A percentile compares a stretch with the other conserved stretches of the same genome.
Evolutionary conservation across 2,888 invertebrate genomes (phyloP).

Genomic region (Didymodactylos carnosus): DNA sequence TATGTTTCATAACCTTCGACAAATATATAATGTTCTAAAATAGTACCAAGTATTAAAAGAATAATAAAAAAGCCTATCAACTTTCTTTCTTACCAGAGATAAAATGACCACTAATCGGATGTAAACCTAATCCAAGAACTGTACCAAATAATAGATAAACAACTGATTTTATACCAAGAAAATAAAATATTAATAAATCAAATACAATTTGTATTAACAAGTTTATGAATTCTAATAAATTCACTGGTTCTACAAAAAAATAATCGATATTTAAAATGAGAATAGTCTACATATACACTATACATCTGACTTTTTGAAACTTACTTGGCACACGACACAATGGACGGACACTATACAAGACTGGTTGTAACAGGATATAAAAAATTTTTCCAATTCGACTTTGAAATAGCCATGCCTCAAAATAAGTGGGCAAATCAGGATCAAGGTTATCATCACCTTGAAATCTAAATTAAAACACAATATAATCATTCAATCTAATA

Average conservation of each 20-base stretch:
- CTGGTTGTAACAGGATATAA: conserved; percentile 78
- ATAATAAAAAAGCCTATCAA: conserved; percentile 82
- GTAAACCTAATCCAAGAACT: conserved; percentile 77
- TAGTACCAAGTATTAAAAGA: not conserved
- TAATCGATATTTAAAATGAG: no score
- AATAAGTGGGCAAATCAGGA: conserved; percentile 74
- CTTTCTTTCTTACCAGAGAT: conserved; percentile 61
- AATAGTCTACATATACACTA: no score
- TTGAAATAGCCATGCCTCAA: conserved; percentile 77
- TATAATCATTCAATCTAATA: not conserved
- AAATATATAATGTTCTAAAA: conserved; percentile 83
- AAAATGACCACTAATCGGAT: conserved; percentile 95
- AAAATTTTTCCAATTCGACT: conserved; percentile 71
- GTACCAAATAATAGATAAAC: conserved; percentile 64
- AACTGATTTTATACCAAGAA: conserved; percentile 58
- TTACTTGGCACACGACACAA: conserved; percentile 50
- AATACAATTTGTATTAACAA: conserved; percentile 62
- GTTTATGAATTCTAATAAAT: conserved; percentile 59
- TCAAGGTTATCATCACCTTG: conserved; percentile 83
- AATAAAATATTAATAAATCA: conserved; percentile 55
- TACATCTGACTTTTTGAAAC: no score
- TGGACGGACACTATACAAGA: conserved; percentile 81
- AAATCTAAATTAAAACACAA: conserved; percentile 44
- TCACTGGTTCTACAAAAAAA: conserved; percentile 48
- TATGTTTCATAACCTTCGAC: conserved; percentile 48